Conservation (phyloP, 2,113 vertebrate genomes). For the Lophochroa leadbeateri region DNA sequence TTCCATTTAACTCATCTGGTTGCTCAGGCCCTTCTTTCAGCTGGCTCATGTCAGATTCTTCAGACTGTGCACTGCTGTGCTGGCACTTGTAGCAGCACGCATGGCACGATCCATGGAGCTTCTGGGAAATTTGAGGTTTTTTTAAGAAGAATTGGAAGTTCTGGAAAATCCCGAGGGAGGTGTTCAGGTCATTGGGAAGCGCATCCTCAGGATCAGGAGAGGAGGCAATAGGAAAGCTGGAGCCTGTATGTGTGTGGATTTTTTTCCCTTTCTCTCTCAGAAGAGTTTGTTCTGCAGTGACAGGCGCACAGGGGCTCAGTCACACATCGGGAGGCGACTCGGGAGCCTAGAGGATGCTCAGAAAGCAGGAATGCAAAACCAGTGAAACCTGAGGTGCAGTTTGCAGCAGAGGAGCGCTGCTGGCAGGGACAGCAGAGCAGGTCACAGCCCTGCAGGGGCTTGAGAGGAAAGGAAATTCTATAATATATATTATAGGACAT, state of each 20-base stretch:
- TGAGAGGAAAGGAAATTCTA: neutral
- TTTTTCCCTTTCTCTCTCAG: neutral
- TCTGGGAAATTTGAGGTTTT: neutral
- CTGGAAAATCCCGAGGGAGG: neutral
- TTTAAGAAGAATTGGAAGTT: neutral
- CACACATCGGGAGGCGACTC: neutral
- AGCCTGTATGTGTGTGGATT: neutral
- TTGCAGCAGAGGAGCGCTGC: neutral
- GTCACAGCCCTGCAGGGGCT: neutral
- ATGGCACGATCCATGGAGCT: neutral
- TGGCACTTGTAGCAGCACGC: neutral
- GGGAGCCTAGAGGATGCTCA: neutral
- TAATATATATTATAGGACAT: accelerated
- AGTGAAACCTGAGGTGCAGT: neutral
- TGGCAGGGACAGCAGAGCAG: neutral
- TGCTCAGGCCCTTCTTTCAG: neutral
- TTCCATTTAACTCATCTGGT: neutral
- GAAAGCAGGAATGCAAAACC: neutral
- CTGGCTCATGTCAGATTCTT: neutral
- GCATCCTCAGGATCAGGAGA: neutral
- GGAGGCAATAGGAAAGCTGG: neutral
- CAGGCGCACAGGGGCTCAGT: neutral
- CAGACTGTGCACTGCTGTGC: neutral
- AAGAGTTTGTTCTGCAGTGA: neutral
- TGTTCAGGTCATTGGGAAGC: neutral